A percentile compares a stretch with the other conserved stretches of the same genome.
These are phyloP conservation scores for Callinectes sapidus DNA, from an alignment of 2,888 invertebrate genomes.

Conservation along the genomic window DNA sequence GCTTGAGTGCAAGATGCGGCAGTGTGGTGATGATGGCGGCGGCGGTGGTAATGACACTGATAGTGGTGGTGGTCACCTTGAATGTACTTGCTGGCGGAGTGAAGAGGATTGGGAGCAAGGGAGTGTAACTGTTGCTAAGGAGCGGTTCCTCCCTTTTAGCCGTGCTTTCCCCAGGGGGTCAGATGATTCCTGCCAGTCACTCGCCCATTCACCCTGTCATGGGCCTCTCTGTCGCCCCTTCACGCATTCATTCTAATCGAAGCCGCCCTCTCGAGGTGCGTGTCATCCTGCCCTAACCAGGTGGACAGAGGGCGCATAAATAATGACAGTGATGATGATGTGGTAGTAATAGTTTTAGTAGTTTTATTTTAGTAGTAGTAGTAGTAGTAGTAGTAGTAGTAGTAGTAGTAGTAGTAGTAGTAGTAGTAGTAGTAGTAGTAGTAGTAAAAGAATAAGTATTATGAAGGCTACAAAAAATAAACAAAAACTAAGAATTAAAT, in stretches of 20 bases:
- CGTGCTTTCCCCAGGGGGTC: neutral
- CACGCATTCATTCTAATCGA: conserved; percentile 23
- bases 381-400: neutral
- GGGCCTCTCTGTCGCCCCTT: conserved; percentile 1
- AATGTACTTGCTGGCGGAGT: neutral
- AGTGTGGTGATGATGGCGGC: neutral
- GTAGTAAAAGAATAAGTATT: neutral
- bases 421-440: neutral
- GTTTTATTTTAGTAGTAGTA: neutral
- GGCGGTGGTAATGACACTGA: neutral
- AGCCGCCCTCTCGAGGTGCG: neutral
- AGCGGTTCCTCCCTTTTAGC: conserved; percentile 19
- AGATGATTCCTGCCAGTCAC: conserved; percentile 24
- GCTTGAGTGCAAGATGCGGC: neutral
- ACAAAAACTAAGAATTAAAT: neutral
- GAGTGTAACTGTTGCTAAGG: conserved; percentile 11
- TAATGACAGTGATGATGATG: neutral
- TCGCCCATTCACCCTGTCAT: neutral
- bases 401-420: neutral
- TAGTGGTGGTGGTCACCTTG: conserved; percentile 26
- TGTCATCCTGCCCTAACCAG: conserved; percentile 20
- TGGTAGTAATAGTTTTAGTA: neutral
- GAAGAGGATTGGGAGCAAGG: neutral
- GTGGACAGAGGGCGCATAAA: neutral
- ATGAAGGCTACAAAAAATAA: neutral